Evolutionary conservation across 2,888 invertebrate species (phyloP).

Genomic region (Drosophila kanekoi): DNA sequence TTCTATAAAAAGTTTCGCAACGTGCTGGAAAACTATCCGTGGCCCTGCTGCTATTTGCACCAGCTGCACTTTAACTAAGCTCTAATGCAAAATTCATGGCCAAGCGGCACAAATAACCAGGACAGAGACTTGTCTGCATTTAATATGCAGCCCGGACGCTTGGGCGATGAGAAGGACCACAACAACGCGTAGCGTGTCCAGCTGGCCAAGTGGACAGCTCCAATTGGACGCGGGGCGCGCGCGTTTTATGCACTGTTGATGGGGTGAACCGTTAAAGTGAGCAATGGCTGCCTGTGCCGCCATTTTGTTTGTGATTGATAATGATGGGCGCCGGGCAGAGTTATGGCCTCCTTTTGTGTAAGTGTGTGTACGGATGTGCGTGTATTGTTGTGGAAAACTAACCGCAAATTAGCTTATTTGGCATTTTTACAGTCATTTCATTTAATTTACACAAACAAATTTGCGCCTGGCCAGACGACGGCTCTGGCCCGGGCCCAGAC

Average conservation of each 20-base stretch:
- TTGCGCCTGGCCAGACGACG: conserved; percentile 73
- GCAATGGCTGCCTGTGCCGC: conserved; percentile 42
- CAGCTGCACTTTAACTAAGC: conserved; percentile 81
- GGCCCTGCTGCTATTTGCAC: conserved; percentile 48
- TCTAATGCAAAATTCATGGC: conserved; percentile 79
- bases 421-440: conserved; percentile 81
- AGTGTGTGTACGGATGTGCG: conserved; percentile 6
- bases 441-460: conserved; percentile 81
- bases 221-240: conserved; percentile 32
- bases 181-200: conserved; percentile 41
- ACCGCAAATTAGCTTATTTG: conserved; percentile 81
- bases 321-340: conserved; percentile 45
- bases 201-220: conserved; percentile 12
- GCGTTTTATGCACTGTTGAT: conserved; percentile 57
- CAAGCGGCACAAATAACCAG: conserved; percentile 58
- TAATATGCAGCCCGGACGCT: conserved; percentile 58
- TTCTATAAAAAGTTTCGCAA: conserved; percentile 34
- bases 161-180: conserved; percentile 36
- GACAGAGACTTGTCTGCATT: conserved; percentile 62
- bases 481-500: conserved; percentile 48
- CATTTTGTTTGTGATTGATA: conserved; percentile 73
- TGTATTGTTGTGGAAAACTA: conserved; percentile 58
- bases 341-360: conserved; percentile 39
- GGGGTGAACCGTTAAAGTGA: conserved; percentile 52
- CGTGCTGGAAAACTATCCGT: conserved; percentile 10